Conservation (phyloP, 1,140 invertebrate species). For the Drosophila fuyamai region DNA sequence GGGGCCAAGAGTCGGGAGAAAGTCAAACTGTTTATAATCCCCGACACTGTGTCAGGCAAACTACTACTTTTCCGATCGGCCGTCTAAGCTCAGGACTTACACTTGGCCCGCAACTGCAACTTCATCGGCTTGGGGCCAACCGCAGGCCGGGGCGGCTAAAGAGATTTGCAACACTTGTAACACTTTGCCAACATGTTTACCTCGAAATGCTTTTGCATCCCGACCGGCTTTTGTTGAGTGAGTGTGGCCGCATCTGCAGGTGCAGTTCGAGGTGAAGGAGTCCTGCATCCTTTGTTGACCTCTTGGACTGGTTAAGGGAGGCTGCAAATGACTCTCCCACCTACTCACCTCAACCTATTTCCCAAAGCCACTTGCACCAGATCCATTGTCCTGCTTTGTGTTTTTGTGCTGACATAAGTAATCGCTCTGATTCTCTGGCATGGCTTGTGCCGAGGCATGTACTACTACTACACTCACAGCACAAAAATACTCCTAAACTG, state of each 20-base stretch:
- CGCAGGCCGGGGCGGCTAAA: slow-evolving; percentile 33
- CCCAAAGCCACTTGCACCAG: slow-evolving; percentile 8
- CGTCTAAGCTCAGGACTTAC: slow-evolving; percentile 63
- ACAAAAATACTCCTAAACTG: not conserved
- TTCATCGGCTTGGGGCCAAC: slow-evolving; percentile 45
- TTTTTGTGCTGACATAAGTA: slow-evolving; percentile 74
- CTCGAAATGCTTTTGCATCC: slow-evolving; percentile 60
- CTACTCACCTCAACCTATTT: slow-evolving; percentile 5
- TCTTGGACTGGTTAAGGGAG: slow-evolving; percentile 25
- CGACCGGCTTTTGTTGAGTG: slow-evolving; percentile 24
- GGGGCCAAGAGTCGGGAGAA: slow-evolving; percentile 1
- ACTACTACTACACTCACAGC: slow-evolving; percentile 8
- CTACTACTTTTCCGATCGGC: slow-evolving; percentile 47
- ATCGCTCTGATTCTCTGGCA: slow-evolving; percentile 61
- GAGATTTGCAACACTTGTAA: slow-evolving; percentile 64
- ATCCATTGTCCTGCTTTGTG: slow-evolving; percentile 54
- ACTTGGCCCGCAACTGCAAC: slow-evolving; percentile 65
- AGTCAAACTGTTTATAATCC: slow-evolving; percentile 69
- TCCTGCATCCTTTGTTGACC: slow-evolving; percentile 48
- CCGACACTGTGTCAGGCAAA: slow-evolving; percentile 53
- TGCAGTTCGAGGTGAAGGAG: slow-evolving; percentile 5
- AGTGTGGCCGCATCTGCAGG: slow-evolving; percentile 33
- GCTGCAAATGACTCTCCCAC: slow-evolving; percentile 53
- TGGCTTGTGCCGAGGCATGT: slow-evolving; percentile 9
- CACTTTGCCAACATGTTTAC: slow-evolving; percentile 66